Evolutionary conservation across 2,888 invertebrate species (phyloP).

Genomic region (Abscondita cerata): DNA sequence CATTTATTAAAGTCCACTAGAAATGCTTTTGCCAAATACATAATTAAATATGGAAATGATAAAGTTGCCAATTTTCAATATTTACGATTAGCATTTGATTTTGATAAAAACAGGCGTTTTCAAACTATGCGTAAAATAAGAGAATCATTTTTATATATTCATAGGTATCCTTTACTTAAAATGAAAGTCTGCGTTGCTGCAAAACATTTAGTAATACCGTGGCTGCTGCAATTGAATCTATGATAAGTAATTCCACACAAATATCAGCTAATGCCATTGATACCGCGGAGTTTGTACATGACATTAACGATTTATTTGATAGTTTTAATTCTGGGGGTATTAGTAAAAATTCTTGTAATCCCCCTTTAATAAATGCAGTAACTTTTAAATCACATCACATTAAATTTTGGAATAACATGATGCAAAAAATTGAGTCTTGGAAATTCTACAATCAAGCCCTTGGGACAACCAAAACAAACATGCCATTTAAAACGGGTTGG

Average conservation of each 20-base stretch:
- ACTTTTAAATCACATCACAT: constrained; percentile 16
- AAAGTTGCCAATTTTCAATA: background rate
- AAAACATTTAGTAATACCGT: background rate
- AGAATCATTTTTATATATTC: background rate
- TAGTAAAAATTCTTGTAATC: background rate
- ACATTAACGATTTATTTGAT: background rate
- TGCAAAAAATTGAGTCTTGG: constrained; percentile 19
- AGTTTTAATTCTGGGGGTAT: background rate
- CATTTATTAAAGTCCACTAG: constrained; percentile 6
- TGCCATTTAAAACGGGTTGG: constrained; percentile 32
- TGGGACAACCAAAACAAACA: constrained; percentile 14
- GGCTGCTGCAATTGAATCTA: background rate
- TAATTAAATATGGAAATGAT: background rate
- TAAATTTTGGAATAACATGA: constrained; percentile 12
- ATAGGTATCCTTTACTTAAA: background rate
- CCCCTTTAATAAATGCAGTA: constrained; percentile 8
- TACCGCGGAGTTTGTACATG: background rate
- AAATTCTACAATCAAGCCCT: constrained; percentile 14
- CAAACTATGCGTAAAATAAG: constrained; percentile 2
- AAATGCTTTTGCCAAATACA: background rate
- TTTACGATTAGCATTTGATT: background rate
- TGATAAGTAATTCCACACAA: background rate
- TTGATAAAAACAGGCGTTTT: background rate
- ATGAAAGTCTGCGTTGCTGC: constrained; percentile 9
- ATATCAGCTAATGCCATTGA: background rate